These are phyloP conservation scores for Cataglyphis altisquamis DNA, from an alignment of 2,888 invertebrate species.

Conservation along the genomic window DNA sequence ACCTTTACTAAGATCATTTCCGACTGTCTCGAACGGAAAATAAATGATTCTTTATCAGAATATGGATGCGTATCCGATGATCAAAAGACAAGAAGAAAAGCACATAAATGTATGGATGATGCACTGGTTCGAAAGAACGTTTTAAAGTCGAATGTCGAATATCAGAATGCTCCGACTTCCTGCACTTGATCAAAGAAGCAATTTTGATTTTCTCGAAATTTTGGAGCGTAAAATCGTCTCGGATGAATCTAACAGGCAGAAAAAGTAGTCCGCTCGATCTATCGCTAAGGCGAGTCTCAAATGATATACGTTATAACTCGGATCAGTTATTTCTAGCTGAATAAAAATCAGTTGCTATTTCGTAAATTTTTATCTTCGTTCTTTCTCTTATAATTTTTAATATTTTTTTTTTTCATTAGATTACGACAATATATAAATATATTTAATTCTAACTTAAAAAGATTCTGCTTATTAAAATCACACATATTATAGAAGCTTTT, in stretches of 20 bases:
- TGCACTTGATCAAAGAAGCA: slow-evolving; percentile 25
- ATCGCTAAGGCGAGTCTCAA: slow-evolving; percentile 3
- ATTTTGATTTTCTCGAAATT: slow-evolving; percentile 63
- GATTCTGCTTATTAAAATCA: not conserved
- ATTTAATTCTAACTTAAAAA: not conserved
- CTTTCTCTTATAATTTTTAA: not conserved
- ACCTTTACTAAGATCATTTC: slow-evolving; percentile 4
- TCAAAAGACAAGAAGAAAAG: not conserved
- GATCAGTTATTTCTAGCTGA: not conserved
- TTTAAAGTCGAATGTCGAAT: slow-evolving; percentile 22
- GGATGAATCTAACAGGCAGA: not conserved
- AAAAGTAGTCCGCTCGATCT: slow-evolving; percentile 48
- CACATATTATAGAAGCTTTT: not conserved
- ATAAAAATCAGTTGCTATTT: slow-evolving; percentile 7
- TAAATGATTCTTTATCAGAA: slow-evolving; percentile 18
- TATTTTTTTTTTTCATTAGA: not conserved
- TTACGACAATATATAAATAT: not conserved
- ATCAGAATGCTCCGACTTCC: slow-evolving; percentile 16
- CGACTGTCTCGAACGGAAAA: slow-evolving; percentile 13
- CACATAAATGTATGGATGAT: slow-evolving; percentile 6
- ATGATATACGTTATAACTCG: too few relatives aligned
- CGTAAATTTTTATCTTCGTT: not conserved
- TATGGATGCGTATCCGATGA: slow-evolving; percentile 1
- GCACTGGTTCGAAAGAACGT: slow-evolving; percentile 15
- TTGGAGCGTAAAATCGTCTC: slow-evolving; percentile 42